phyloP scores from a whole-genome alignment of 1,140 invertebrate species.

The Thaumetopoea pityocampa region DNA sequence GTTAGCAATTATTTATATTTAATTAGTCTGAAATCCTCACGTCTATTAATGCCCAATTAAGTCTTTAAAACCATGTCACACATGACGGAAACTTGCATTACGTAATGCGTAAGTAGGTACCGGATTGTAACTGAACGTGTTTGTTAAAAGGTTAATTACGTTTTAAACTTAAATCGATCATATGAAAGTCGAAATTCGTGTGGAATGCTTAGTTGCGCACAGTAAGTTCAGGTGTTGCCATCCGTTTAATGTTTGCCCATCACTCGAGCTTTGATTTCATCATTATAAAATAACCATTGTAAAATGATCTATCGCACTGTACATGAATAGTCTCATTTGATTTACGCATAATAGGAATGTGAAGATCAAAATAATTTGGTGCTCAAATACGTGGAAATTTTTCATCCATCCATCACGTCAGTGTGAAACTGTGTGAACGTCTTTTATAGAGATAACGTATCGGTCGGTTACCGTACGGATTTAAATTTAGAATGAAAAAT shows the following conservation, averaged over 20 bases:
- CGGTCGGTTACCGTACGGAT: constrained; percentile 23
- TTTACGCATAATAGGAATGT: neutral
- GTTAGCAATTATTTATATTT: constrained; percentile 10
- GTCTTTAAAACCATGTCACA: constrained; percentile 14
- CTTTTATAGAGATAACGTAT: constrained; percentile 26
- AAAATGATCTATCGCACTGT: constrained; percentile 10
- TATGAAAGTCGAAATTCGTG: constrained; percentile 13
- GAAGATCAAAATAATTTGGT: constrained; percentile 13
- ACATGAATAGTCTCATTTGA: constrained; percentile 1
- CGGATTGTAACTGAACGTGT: constrained; percentile 5
- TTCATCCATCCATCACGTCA: constrained; percentile 20
- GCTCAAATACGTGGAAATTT: constrained; percentile 19
- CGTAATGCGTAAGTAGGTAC: neutral
- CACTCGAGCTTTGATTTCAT: constrained; percentile 29
- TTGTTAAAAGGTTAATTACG: constrained; percentile 5
- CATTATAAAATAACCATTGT: constrained; percentile 15
- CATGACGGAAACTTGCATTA: constrained; percentile 9
- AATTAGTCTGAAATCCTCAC: constrained; percentile 7
- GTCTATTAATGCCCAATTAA: constrained; percentile 11
- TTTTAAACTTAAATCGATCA: constrained; percentile 8
- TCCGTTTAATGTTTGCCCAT: constrained; percentile 20
- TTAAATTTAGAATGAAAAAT: constrained; percentile 7
- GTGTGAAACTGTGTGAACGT: constrained; percentile 20
- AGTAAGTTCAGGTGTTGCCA: constrained; percentile 6
- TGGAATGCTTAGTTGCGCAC: constrained; percentile 9